Evolutionary conservation across 2,888 invertebrate genomes (phyloP), one percentile per base, ranked within the genome.

Genomic region (Ophion ellenae): DNA sequence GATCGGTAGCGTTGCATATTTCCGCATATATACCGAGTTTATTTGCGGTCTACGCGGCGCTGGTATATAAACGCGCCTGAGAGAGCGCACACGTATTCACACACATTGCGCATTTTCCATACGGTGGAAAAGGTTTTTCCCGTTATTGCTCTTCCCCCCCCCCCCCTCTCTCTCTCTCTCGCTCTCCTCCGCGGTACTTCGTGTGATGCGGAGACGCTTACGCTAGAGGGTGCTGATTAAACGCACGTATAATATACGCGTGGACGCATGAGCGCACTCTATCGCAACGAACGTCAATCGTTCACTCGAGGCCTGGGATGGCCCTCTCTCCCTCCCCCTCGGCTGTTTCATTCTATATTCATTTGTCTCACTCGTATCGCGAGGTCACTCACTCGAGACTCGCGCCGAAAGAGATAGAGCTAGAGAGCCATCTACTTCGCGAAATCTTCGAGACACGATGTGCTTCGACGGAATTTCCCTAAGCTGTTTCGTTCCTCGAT

Each of bases 1-100:
- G 89, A 74, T 92, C 89, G 89, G 91, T 90, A 89, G 91, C 89
- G 91, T 90, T 91, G 90, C 92, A 92, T 92, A 92, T 92, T 92
- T 92, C 92, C 92, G 92, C 91, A 92, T 92, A 92, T 86, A 86
- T 92, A 92, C 90, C 90, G 87, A 88, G 90, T 92, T 92, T 92
- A 92, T 92, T 92, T 92, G 92, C 89, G 91, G 89, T 90, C 79
- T 73, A 77, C 77, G 80, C 71, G 87, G 88, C 87, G 88, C 87
- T 87, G 87, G 88, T 81, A 89, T 89, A 89, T 88, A 80, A 73
- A 63, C 80, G 80, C 69, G 40, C 71, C 53, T 20, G 78, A 76
- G 76, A 74, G 75, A 63, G 32, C 36, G 32, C 64, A 64, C 45
- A 71, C 57, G 20, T 5, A 47, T 14, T 59, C 40, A 73, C 57